Base-by-base conservation (phyloP, 2,888 invertebrate genomes). In the Brachypterus glaber region DNA sequence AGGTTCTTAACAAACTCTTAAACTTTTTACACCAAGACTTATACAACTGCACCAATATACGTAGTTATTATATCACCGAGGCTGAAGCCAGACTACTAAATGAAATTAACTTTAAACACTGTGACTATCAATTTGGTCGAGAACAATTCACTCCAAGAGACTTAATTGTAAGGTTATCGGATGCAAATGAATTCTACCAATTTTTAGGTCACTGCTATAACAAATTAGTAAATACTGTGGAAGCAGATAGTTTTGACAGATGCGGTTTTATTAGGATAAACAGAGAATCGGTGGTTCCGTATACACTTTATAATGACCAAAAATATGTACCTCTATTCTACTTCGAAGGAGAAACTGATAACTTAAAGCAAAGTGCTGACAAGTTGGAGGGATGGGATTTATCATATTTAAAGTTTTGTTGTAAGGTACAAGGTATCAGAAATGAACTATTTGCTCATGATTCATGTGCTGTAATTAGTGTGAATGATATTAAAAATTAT, bases 241-340 rank as follows among this genome's bases (percentile, higher is more conserved):
- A 76, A 53, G 76, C 77, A 48, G 79, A 77, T 51, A 66, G 71
- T 8, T 72, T 77, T 43, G 87, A 88, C 62, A 81, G 87, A 57
- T 91, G 91, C 64, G 91, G 91, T 35, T 91, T 91, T 58, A 87
- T 91, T 53, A 73, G 88, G 43, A 90, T 91, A 49, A 92, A 92
- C 62, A 88, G 88, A 59, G 92, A 90, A 63, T 88, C 90, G 0
- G 89, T 92, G 16, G 90, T 92, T 37, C 93, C 93, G 0, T 93
- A 90, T 58, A 89, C 92, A 2, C 79, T 87, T 27, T 77, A 85
- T 53, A 82, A 82, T 51, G 75, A 72, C 47, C 80, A 83, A 52
- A 89, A 90, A 64, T 90, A 85, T 68, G 92, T 93, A 40, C 93
- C 93, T 11, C 67, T 93, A 35, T 90, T 90, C 64, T 91, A 90